phyloP scores from a whole-genome alignment of 2,888 invertebrate genomes.

The Plebejus argus region DNA sequence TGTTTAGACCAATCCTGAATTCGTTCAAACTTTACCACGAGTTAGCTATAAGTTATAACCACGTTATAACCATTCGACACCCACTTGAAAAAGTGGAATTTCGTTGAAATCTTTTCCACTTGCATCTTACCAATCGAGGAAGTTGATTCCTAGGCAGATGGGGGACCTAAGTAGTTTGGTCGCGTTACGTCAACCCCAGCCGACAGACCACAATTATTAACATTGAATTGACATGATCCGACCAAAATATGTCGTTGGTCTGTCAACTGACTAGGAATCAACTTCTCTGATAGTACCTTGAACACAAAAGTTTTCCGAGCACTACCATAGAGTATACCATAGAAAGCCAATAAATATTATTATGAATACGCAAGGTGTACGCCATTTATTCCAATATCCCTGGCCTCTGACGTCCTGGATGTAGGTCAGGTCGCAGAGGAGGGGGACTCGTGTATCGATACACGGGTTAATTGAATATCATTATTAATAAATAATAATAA shows the following conservation, averaged over 20 bases:
- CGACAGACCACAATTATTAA: too few relatives aligned
- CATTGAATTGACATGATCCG: too few relatives aligned
- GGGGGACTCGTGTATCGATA: not conserved
- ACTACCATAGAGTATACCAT: not conserved
- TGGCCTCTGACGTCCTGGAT: slow-evolving; percentile 12
- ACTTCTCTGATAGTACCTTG: too few relatives aligned
- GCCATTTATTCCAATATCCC: not conserved
- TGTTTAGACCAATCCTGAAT: not conserved
- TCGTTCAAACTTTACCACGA: not conserved
- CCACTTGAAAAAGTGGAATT: not conserved
- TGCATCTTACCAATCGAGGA: too few relatives aligned
- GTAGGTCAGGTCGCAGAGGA: not conserved
- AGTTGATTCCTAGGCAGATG: too few relatives aligned
- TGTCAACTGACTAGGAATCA: too few relatives aligned
- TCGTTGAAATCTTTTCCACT: slow-evolving; percentile 27
- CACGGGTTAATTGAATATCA: not conserved
- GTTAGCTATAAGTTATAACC: too few relatives aligned
- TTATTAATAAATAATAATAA: not conserved
- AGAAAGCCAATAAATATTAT: not conserved
- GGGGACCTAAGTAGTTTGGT: too few relatives aligned
- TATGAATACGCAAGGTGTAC: not conserved
- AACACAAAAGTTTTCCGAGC: too few relatives aligned
- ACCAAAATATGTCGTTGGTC: too few relatives aligned
- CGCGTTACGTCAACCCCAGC: too few relatives aligned
- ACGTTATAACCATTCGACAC: not conserved